Evolutionary conservation across 1,140 invertebrate species (phyloP), one percentile per base, ranked within the genome.

Genomic region (Littorina saxatilis): DNA sequence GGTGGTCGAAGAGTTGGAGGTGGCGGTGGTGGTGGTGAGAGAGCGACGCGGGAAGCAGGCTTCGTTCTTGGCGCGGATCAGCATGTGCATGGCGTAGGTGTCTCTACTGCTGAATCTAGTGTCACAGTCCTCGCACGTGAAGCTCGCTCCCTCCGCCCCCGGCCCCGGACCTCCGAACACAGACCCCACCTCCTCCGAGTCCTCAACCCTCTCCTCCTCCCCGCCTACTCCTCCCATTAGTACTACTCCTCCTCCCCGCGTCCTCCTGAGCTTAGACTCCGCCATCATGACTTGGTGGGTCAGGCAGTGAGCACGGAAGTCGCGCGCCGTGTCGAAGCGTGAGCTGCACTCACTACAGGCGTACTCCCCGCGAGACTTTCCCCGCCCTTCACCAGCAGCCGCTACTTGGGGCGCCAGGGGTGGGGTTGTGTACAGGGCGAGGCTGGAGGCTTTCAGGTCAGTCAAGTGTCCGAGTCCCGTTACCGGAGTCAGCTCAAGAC

Each of bases 31-130:
- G 29, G 77, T 27, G n/a, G 77, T 68, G 39, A 75, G 72, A 27
- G 79, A 79, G 0, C 80, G 79, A 5, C 79, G 40, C 29, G 82
- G 77, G 55, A 86, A 82, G 78, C 89, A 90, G 1, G 83, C 83
- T 74, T 91, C 87, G 73, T 90, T 87, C 80, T 90, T 89, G 32
- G 90, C 91, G 35, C 91, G 84, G 80, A 91, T 87, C 86, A 91
- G 89, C 87, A 91, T 90, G 81, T 91, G 91, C 90, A 91, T 91
- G 32, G 91, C 91, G 78, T 91, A 90, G 0, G 90, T 87, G 82
- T 91, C 91, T n/a, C 91, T 81, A 72, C 86, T 90, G 15, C 82
- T 80, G 82, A 91, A 91, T 2, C 88, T 82, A 0, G 84, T 83
- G 40, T 88, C 82, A 78, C 91, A 91, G 39, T 87, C 87, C 32